phyloP scores from a whole-genome alignment of 1,140 invertebrate species.

The Acromyrmex echinatior region DNA sequence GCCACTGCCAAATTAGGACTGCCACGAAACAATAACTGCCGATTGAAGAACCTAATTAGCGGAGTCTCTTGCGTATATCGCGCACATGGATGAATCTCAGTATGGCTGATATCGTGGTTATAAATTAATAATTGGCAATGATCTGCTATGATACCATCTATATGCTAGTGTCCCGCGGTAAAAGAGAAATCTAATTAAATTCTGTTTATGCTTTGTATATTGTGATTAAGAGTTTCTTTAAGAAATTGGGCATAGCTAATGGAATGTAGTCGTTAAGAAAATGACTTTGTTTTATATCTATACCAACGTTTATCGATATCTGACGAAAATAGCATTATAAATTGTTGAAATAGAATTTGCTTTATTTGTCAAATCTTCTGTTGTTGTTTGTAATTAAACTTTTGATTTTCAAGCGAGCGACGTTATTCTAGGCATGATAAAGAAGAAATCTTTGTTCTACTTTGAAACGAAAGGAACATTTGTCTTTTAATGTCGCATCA shows the following conservation, averaged over 20 bases:
- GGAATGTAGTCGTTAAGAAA: conserved; percentile 27
- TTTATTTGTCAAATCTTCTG: neutral
- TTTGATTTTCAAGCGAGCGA: neutral
- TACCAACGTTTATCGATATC: neutral
- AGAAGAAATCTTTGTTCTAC: neutral
- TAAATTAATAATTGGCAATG: conserved; percentile 79
- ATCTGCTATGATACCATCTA: conserved; percentile 66
- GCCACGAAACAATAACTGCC: conserved; percentile 85
- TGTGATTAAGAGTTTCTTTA: conserved; percentile 20
- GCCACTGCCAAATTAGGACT: conserved; percentile 84
- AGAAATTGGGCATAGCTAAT: conserved; percentile 27
- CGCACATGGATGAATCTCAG: conserved; percentile 63
- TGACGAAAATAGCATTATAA: conserved; percentile 9
- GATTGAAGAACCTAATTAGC: conserved; percentile 86
- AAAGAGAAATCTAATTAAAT: conserved; percentile 69
- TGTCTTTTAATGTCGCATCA: conserved; percentile 25
- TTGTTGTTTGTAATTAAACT: neutral
- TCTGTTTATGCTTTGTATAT: conserved; percentile 46
- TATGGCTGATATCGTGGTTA: conserved; percentile 60
- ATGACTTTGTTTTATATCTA: conserved; percentile 41
- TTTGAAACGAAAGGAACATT: conserved; percentile 3
- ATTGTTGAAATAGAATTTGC: neutral
- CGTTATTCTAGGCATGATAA: neutral
- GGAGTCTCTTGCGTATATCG: conserved; percentile 65
- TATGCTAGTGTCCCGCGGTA: conserved; percentile 28